These are phyloP conservation scores for Acanthornis magna DNA, from an alignment of 2,797 vertebrate species.

Conservation along the genomic window DNA sequence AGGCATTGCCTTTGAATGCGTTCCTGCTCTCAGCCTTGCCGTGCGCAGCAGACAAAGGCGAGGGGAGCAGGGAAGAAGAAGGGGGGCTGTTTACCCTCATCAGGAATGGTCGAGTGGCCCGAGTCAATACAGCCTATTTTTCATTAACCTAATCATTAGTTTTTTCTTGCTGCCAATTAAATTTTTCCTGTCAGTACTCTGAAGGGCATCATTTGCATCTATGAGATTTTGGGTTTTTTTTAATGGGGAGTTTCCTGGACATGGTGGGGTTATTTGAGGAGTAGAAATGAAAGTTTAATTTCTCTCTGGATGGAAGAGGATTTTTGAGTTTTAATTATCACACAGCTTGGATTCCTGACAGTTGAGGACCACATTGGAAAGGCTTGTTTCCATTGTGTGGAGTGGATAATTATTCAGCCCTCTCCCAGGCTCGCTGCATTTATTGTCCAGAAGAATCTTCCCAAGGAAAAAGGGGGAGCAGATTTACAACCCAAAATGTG, in stretches of 20 bases:
- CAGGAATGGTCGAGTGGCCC: not conserved
- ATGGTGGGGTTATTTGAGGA: not conserved
- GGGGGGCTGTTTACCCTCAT: slow-evolving; percentile 28
- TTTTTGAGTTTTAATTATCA: slow-evolving; percentile 61
- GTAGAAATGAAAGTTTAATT: not conserved
- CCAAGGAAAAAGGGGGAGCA: slow-evolving; percentile 25
- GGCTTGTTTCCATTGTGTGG: slow-evolving; percentile 51
- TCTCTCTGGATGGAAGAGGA: not conserved
- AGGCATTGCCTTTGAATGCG: not conserved
- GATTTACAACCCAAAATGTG: slow-evolving; percentile 1
- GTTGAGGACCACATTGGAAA: slow-evolving; percentile 35
- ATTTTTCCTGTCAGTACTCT: not conserved
- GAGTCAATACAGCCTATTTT: slow-evolving; percentile 30
- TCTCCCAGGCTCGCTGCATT: not conserved
- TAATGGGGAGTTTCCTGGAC: not conserved
- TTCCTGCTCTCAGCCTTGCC: slow-evolving; percentile 18
- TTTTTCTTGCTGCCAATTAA: not conserved
- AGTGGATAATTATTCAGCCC: slow-evolving; percentile 60
- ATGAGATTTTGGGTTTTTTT: not conserved
- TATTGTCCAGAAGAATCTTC: slow-evolving; percentile 64
- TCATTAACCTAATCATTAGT: slow-evolving; percentile 2
- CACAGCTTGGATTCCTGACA: slow-evolving; percentile 17
- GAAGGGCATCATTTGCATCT: not conserved
- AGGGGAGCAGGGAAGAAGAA: not conserved
- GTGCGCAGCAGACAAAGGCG: not conserved